Evolutionary conservation across 2,888 invertebrate species (phyloP), one percentile per base, ranked within the genome.

Genomic region (Idaea straminata): DNA sequence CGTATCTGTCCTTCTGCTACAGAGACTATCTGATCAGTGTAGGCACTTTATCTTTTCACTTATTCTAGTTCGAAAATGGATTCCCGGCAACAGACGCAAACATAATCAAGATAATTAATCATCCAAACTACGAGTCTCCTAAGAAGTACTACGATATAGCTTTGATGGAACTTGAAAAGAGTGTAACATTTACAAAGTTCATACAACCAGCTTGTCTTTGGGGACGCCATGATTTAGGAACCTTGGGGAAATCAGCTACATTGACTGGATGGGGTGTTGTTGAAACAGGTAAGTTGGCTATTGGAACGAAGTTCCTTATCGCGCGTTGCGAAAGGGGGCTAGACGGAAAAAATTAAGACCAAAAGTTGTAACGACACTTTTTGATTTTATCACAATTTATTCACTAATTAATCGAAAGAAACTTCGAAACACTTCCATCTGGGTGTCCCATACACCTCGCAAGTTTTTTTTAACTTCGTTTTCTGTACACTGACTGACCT

Each of bases 191-290:
- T 66, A 77, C 73, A 3, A 70, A 64, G 25, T 72, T 72, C 35
- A 66, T 86, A 5, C 84, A 85, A 63, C 89, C 90, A 3, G 88
- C 87, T 6, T 90, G 90, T 64, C 66, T 90, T 34, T 88, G 83
- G 83, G 69, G 69, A 0, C 70, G 70, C 10, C 71, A 67, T 13
- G 75, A 83, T 62, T 76, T 72, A 0, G 72, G 63, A 57, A 64
- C 57, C 0, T 71, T 83, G 25, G 83, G 81, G 0, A 66, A 36
- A 0, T 67, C 79, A 38, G 85, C 81, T 4, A 79, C 72, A 0
- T 62, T 85, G 0, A 84, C 87, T 61, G 89, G 88, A 2, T 89
- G 89, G 89, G 87, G 89, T 0, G 82, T 83, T 5, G 75, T 82
- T 0, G 77, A 85, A 66, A 69, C 77, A 65, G 79, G 88, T 88